Conservation (phyloP, 2,888 invertebrate genomes). For the Drosophila recens region DNA sequence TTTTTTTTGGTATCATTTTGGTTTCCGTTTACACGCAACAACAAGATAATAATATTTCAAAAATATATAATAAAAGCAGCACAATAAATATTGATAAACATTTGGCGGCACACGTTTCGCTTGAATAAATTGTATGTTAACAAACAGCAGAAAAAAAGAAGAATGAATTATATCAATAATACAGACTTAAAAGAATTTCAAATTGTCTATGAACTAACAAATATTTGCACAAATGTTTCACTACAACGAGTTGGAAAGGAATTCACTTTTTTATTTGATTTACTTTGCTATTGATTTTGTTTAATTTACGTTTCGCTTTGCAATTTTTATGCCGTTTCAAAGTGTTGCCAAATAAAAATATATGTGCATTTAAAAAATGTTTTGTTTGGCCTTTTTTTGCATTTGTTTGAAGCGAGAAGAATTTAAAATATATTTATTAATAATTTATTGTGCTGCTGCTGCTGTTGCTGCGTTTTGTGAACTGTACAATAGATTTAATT, state of each 20-base stretch:
- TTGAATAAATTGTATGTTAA: constrained; percentile 49
- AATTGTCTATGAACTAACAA: constrained; percentile 52
- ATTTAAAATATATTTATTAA: constrained; percentile 10
- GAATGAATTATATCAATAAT: constrained; percentile 46
- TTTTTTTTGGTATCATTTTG: too few relatives aligned
- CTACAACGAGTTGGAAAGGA: constrained; percentile 51
- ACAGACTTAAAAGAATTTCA: constrained; percentile 21
- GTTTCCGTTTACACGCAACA: constrained; percentile 53
- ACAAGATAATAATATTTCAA: constrained; percentile 18
- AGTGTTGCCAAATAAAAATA: constrained; percentile 62
- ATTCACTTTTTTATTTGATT: constrained; percentile 14
- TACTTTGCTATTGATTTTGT: constrained; percentile 13
- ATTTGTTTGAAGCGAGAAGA: too few relatives aligned
- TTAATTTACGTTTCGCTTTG: constrained; percentile 45
- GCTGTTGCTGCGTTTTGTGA: constrained; percentile 55
- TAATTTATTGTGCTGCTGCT: constrained; percentile 76
- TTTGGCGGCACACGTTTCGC: constrained; percentile 57
- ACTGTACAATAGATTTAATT: constrained; percentile 59
- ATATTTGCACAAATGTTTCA: constrained; percentile 80
- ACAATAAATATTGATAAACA: constrained; percentile 77
- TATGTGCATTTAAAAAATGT: constrained; percentile 68
- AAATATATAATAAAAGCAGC: too few relatives aligned
- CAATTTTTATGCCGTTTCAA: constrained; percentile 71
- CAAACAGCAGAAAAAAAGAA: constrained; percentile 60
- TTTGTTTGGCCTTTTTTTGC: constrained; percentile 65